Evolutionary conservation across 2,888 invertebrate species (phyloP).

Genomic region (Seladonia tumulorum): DNA sequence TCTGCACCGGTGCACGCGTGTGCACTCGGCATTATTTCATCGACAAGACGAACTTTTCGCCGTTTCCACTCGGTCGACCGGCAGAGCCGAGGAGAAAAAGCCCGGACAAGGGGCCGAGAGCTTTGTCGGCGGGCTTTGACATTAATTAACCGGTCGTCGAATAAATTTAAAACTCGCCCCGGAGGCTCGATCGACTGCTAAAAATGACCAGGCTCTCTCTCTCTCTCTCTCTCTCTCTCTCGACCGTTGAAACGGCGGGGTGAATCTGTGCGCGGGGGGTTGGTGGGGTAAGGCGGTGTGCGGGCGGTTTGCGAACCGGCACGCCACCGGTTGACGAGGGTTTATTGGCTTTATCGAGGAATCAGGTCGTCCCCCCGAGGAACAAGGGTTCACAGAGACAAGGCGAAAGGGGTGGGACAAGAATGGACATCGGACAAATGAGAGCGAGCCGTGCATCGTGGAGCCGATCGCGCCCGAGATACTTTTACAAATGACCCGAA

Average conservation of each 20-base stretch:
- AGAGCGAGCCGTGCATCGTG: conserved; percentile 33
- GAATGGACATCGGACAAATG: conserved; percentile 47
- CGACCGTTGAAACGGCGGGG: conserved; percentile 33
- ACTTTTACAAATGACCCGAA: neutral
- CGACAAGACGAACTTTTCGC: conserved; percentile 16
- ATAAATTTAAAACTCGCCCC: conserved; percentile 68
- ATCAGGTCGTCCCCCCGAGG: conserved; percentile 64
- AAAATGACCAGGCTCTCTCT: conserved; percentile 58
- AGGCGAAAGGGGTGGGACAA: conserved; percentile 13
- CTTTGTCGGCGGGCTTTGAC: conserved; percentile 66
- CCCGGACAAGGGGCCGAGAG: neutral
- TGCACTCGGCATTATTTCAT: conserved; percentile 32
- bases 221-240: no score
- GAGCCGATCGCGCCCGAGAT: conserved; percentile 23
- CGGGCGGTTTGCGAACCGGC: conserved; percentile 56
- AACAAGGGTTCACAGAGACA: conserved; percentile 8
- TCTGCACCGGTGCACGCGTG: neutral
- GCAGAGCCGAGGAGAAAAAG: neutral
- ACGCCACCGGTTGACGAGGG: conserved; percentile 78
- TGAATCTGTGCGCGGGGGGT: neutral
- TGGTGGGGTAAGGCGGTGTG: neutral
- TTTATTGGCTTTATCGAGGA: conserved; percentile 79
- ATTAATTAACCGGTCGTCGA: conserved; percentile 76
- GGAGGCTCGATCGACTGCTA: conserved; percentile 39
- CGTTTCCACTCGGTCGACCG: neutral